phyloP scores from a whole-genome alignment of 2,113 vertebrate species.

The Alethe castanea region DNA sequence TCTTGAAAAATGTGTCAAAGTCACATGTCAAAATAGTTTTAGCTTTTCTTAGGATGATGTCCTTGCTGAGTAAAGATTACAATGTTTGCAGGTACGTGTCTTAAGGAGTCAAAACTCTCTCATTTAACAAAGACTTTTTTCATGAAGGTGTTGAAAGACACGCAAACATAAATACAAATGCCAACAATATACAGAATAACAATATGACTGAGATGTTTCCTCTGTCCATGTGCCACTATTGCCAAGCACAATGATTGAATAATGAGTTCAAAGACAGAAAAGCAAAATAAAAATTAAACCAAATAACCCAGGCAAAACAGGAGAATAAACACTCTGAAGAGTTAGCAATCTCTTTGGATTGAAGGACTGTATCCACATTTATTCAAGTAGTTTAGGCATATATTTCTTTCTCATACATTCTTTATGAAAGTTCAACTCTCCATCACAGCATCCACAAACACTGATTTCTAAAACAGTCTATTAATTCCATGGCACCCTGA shows the following conservation, averaged over 20 bases:
- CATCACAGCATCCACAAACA: background rate
- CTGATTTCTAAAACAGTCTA: background rate
- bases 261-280: background rate
- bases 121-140: background rate
- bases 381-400: background rate
- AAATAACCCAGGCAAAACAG: background rate
- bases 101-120: background rate
- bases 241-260: background rate
- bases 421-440: background rate
- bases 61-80: background rate
- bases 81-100: background rate
- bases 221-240: background rate
- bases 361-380: background rate
- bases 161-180: background rate
- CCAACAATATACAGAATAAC: background rate
- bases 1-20: background rate
- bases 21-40: background rate
- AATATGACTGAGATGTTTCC: background rate
- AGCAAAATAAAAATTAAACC: background rate
- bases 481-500: background rate
- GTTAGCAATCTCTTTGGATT: background rate
- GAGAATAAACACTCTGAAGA: background rate
- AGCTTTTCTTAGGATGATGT: background rate
- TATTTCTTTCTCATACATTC: background rate
- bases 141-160: background rate